These are phyloP conservation scores for Phataginus tetradactyla DNA, from an alignment of 2,797 vertebrate species.

Conservation along the genomic window DNA sequence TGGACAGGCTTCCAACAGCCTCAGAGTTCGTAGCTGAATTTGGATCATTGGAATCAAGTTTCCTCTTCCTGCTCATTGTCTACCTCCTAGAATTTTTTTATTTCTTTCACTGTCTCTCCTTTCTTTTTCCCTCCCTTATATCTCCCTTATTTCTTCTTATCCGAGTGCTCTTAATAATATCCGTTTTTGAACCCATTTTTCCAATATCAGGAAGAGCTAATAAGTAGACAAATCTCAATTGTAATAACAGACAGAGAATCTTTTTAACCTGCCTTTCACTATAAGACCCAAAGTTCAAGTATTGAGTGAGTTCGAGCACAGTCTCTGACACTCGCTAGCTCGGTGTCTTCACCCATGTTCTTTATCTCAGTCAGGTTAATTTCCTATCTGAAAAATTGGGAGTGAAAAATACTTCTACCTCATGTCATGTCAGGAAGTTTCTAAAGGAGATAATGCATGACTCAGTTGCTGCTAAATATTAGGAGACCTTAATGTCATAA, in stretches of 20 bases:
- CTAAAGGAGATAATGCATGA: background rate
- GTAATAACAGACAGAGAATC: background rate
- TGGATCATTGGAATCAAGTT: accelerated
- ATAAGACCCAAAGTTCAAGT: background rate
- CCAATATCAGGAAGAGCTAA: background rate
- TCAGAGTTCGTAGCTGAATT: background rate
- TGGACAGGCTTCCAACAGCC: background rate
- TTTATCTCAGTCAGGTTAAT: background rate
- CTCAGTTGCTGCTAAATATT: background rate
- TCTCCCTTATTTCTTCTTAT: background rate
- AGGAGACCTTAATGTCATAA: background rate
- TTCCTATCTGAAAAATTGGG: background rate
- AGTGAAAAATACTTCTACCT: background rate
- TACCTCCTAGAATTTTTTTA: background rate
- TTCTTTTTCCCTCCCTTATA: background rate
- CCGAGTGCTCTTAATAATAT: background rate
- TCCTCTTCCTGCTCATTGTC: background rate
- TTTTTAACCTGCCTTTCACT: background rate
- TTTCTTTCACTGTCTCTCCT: background rate
- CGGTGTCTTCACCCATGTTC: accelerated
- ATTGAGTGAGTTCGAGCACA: background rate
- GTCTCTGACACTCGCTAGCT: background rate
- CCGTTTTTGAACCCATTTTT: background rate
- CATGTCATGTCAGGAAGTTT: background rate
- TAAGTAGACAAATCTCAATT: background rate